Evolutionary conservation across 2,888 invertebrate genomes (phyloP).

Genomic region (Pristionchus entomophagus): DNA sequence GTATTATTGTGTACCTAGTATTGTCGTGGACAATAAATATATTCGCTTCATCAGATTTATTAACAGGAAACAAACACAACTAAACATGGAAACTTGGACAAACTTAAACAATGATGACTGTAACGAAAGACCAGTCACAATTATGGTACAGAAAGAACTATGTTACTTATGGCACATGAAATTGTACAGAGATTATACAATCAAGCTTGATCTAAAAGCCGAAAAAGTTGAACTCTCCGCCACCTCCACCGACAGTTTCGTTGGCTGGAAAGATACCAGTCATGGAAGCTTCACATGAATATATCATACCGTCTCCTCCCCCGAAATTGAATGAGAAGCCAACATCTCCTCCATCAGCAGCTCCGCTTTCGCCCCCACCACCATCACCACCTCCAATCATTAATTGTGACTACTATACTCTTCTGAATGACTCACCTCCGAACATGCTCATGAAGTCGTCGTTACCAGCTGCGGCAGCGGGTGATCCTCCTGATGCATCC

Average conservation of each 20-base stretch:
- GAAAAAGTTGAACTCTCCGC: constrained; percentile 37
- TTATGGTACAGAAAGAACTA: too few species aligned
- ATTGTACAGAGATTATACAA: too few species aligned
- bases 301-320: constrained; percentile 6
- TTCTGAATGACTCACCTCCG: neutral
- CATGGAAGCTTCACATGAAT: too few species aligned
- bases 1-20: too few species aligned
- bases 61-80: too few species aligned
- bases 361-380: neutral
- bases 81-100: too few species aligned
- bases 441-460: constrained; percentile 31
- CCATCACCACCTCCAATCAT: neutral
- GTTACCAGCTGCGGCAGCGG: neutral
- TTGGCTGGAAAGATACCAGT: neutral
- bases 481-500: neutral
- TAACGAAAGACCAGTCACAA: too few species aligned
- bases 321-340: constrained; percentile 37
- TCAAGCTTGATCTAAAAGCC: constrained; percentile 13
- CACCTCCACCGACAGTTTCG: neutral
- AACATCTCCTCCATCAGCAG: neutral
- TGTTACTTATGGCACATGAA: too few species aligned
- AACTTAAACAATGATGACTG: too few species aligned
- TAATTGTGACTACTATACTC: too few species aligned
- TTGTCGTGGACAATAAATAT: too few species aligned
- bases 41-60: too few species aligned